These are phyloP conservation scores for Propithecus perrieri DNA, from an alignment of 2,797 vertebrate genomes.

Conservation along the genomic window DNA sequence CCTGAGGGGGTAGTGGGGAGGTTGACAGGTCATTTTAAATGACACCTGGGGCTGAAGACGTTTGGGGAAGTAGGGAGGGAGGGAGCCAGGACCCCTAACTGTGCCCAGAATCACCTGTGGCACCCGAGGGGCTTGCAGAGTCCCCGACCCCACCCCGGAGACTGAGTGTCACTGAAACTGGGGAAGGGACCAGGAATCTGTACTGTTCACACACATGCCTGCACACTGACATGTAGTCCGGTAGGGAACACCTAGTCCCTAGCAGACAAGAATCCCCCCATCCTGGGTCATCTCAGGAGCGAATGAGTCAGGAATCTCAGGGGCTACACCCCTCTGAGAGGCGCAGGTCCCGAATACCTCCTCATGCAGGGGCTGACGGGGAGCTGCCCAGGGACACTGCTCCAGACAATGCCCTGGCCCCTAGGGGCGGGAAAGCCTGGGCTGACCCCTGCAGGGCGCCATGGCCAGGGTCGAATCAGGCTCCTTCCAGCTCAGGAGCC, in stretches of 20 bases:
- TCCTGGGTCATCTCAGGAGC: not conserved
- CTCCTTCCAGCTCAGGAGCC: not conserved
- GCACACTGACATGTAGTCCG: not conserved
- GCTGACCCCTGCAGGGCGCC: not conserved
- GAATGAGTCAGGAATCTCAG: not conserved
- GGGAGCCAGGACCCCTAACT: not conserved
- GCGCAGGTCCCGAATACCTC: not conserved
- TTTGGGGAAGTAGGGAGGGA: not conserved
- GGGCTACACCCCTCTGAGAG: not conserved
- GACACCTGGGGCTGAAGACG: not conserved
- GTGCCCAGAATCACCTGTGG: not conserved
- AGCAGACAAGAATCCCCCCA: not conserved
- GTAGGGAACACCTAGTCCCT: not conserved
- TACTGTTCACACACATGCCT: accelerated
- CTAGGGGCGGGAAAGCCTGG: too few relatives aligned
- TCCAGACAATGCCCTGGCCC: not conserved
- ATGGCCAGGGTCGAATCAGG: not conserved
- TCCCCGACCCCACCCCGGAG: not conserved
- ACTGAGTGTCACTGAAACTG: accelerated
- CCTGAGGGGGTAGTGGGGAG: not conserved
- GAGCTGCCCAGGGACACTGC: not conserved
- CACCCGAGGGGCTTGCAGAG: not conserved
- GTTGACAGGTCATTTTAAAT: not conserved
- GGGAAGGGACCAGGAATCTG: not conserved
- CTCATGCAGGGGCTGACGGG: not conserved